A percentile compares a stretch with the other conserved stretches of the same genome.
These are phyloP conservation scores for Heteractis magnifica DNA, from an alignment of 92 coral and sea anemone species.

Conservation along the genomic window DNA sequence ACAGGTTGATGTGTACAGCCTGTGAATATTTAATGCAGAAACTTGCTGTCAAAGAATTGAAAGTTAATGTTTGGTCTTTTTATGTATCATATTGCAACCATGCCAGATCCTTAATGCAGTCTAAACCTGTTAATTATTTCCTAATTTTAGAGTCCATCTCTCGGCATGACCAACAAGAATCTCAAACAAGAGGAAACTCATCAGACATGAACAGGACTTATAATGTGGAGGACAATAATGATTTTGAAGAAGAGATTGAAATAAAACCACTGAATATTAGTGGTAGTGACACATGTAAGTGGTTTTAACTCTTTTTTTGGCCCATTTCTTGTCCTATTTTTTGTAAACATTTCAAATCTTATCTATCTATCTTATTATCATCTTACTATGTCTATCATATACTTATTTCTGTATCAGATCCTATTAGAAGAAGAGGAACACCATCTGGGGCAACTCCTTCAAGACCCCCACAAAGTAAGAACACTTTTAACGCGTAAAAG, in stretches of 20 bases:
- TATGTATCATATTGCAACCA: no score
- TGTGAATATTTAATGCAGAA: no score
- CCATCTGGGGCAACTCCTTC: neutral
- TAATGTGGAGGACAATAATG: slow-evolving; percentile 14
- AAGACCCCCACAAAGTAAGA: slow-evolving; percentile 33
- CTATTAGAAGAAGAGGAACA: slow-evolving; percentile 22
- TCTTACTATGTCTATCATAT: no score
- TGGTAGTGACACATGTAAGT: slow-evolving; percentile 46
- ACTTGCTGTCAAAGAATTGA: no score
- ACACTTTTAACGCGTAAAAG: no score
- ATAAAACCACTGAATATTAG: slow-evolving; percentile 29
- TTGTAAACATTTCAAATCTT: neutral
- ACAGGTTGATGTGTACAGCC: no score
- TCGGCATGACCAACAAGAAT: slow-evolving; percentile 23
- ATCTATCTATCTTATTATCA: no score
- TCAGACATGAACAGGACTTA: slow-evolving; percentile 26
- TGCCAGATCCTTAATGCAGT: no score
- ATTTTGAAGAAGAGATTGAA: slow-evolving; percentile 35
- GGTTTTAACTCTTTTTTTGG: neutral
- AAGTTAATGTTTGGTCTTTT: no score
- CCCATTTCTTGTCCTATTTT: neutral
- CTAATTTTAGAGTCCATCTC: slow-evolving; percentile 27
- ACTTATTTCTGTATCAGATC: slow-evolving; percentile 5
- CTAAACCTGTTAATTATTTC: neutral
- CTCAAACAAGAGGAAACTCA: slow-evolving; percentile 17